Base-by-base conservation (phyloP, 2,797 vertebrate genomes). In the Poeciliopsis presidionis region DNA sequence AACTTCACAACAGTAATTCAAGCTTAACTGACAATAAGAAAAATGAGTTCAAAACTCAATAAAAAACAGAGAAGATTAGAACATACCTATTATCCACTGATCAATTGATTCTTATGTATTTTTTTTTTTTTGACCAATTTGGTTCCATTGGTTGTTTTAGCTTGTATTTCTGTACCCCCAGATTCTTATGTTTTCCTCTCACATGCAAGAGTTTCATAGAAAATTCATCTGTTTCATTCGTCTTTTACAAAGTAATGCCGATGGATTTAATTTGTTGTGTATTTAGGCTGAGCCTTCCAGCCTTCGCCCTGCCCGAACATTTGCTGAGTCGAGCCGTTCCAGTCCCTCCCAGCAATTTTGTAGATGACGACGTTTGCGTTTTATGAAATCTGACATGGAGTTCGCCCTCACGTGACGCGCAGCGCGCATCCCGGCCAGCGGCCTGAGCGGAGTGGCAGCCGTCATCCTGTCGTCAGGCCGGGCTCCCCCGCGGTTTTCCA, bases 301-400 rank as follows among this genome's bases (percentile, higher is more conserved):
- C 46, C 39, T 20, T 45, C 41, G 12, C 63, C 57, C 78, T 25
- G 57, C 55, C 59, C 74, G 76, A 45, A 85, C 74, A 36, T 36
- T 3, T 74, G 87, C 85, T 87, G 85, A 90, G 61, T 88, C 85
- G 81, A 74, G 79, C 72, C 14, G 20, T 69, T 67, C 9, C 41
- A 16, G 72, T 20, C 57, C 73, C 33, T 30, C 2, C 1, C 78
- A 53, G 71, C 76, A 47, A 73, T 76, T 73, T 69, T 74, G 75
- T 22, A 72, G 61, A 77, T 22, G 25, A 72, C 22, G 30, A 72
- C 43, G 72, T 76, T 74, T 12, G 72, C 43, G 84, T 79, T 76
- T 77, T n/a, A 72, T 80, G 82, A 75, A 76, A 83, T 83, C 77
- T 86, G 89, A 90, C 81, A 61, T 79, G 75, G 73, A 72, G 82